A percentile compares a stretch with the other conserved stretches of the same genome.
These are phyloP conservation scores for Gryllus longicercus DNA, from an alignment of 2,888 invertebrate genomes.

Conservation along the genomic window DNA sequence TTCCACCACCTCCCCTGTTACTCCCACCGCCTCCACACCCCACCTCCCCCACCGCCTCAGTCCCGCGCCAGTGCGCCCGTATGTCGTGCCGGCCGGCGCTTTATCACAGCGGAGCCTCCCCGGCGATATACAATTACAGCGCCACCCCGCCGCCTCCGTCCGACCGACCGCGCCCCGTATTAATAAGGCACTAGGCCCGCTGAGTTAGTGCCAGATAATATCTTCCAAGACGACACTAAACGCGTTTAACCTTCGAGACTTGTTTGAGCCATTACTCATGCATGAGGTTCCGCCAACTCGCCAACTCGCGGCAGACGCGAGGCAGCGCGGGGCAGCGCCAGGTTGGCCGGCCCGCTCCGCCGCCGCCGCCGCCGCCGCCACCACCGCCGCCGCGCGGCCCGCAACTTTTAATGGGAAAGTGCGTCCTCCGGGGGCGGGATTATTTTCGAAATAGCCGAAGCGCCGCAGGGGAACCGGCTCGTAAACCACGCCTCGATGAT, in stretches of 20 bases:
- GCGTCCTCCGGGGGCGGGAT: background rate
- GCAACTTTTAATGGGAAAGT: constrained; percentile 1
- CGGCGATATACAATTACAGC: constrained; percentile 1
- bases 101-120: constrained; percentile 8
- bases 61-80: background rate
- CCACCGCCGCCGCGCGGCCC: too few species aligned
- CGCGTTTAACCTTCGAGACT: background rate
- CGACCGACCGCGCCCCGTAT: background rate
- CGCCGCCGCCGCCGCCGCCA: too few species aligned
- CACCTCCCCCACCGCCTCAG: too few species aligned
- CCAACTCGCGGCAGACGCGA: background rate
- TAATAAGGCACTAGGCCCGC: background rate
- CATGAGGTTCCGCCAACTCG: background rate
- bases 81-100: background rate
- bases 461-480: too few species aligned
- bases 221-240: constrained; percentile 17
- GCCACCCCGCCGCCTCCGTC: background rate
- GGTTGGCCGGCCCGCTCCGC: too few species aligned
- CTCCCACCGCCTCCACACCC: too few species aligned
- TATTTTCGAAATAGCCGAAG: too few species aligned
- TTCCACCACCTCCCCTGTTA: too few species aligned
- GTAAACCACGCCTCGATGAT: too few species aligned
- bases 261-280: constrained; percentile 9
- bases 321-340: too few species aligned
- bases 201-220: constrained; percentile 10